These are phyloP conservation scores for Aphaenogaster rudis DNA, from an alignment of 1,140 invertebrate species.

Conservation along the genomic window DNA sequence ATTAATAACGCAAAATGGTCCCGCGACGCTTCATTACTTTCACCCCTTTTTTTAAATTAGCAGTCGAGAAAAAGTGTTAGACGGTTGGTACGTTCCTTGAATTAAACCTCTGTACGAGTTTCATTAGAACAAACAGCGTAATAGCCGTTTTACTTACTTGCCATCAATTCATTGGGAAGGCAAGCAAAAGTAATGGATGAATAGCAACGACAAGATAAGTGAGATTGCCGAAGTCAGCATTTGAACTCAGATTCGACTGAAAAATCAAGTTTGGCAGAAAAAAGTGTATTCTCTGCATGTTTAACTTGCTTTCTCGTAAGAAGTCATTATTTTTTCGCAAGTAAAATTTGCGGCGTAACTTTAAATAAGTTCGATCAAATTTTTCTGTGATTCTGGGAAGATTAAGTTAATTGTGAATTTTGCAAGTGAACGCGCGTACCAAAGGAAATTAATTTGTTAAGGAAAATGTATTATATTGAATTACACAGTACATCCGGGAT, in stretches of 20 bases:
- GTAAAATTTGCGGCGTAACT: background rate
- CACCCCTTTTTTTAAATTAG: constrained; percentile 66
- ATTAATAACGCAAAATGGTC: constrained; percentile 76
- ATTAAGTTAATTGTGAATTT: constrained; percentile 2
- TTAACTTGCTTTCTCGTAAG: background rate
- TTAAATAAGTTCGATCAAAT: background rate
- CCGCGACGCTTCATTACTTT: constrained; percentile 71
- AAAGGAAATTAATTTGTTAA: constrained; percentile 3
- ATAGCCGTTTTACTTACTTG: constrained; percentile 22
- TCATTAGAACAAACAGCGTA: constrained; percentile 57
- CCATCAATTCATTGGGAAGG: background rate
- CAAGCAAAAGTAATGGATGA: constrained; percentile 3
- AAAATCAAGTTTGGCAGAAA: background rate
- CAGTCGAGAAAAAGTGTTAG: constrained; percentile 37
- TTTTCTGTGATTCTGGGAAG: background rate
- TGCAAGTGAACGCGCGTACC: background rate
- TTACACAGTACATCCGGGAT: background rate
- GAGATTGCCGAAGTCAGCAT: background rate
- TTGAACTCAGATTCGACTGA: background rate
- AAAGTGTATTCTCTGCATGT: background rate
- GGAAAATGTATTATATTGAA: background rate
- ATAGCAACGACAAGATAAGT: background rate
- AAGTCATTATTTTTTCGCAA: background rate
- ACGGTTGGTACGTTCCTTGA: constrained; percentile 35
- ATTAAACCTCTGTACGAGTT: constrained; percentile 48